Evolutionary conservation across 1,140 invertebrate species (phyloP).

Genomic region (Aphaenogaster ashmeadi): DNA sequence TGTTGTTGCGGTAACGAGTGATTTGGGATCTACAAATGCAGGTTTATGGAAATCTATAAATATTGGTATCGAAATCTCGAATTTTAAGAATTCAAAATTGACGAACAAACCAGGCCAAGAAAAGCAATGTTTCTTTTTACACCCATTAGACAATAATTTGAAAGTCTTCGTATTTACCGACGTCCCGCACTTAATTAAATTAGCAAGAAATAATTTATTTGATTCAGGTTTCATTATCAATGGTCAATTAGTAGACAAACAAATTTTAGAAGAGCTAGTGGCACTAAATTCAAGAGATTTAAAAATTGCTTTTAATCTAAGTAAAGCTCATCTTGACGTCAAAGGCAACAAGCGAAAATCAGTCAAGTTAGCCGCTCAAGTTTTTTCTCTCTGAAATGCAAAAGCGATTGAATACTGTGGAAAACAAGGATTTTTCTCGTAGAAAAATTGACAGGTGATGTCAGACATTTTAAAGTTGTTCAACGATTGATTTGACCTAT

Average conservation of each 20-base stretch:
- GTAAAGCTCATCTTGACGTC: not conserved
- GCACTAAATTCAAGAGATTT: not conserved
- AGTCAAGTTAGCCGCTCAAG: not conserved
- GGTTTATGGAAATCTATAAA: not conserved
- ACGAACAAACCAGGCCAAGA: not conserved
- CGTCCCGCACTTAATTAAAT: not conserved
- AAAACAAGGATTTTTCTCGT: not conserved
- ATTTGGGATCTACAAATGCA: constrained; percentile 4
- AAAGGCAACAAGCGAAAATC: not conserved
- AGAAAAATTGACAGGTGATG: not conserved
- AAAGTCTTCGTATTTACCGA: not conserved
- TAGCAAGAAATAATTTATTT: no score
- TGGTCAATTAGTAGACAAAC: not conserved
- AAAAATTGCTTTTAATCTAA: constrained; percentile 12
- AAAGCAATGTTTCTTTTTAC: not conserved
- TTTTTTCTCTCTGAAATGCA: not conserved
- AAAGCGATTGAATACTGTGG: not conserved
- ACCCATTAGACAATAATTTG: not conserved
- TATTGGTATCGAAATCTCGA: not conserved
- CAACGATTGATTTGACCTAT: no score
- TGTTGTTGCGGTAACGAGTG: constrained; percentile 3
- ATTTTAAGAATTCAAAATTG: not conserved
- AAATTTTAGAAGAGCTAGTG: not conserved
- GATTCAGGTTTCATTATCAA: not conserved
- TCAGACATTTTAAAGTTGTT: not conserved